Percentiles rank a stretch among this genome's conserved stretches.
These are phyloP conservation scores for Holacanthus passer DNA, from an alignment of 2,113 vertebrate species.

Conservation along the genomic window DNA sequence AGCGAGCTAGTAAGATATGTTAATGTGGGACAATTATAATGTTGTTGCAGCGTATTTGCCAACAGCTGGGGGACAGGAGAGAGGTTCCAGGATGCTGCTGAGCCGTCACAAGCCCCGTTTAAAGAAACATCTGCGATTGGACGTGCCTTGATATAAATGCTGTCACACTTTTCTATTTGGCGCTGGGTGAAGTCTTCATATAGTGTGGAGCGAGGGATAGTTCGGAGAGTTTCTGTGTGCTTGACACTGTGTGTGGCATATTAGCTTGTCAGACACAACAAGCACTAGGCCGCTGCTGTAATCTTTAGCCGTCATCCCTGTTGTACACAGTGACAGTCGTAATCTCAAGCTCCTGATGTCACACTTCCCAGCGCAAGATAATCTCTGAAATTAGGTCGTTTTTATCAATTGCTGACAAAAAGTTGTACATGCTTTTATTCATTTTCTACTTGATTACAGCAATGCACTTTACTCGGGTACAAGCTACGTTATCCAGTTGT, in stretches of 20 bases:
- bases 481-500: too few species aligned
- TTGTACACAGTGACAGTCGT: constrained; percentile 49
- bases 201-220: background rate
- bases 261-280: constrained; percentile 39
- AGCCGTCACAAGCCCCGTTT: background rate
- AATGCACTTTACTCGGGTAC: too few species aligned
- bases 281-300: constrained; percentile 27
- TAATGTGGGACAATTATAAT: constrained; percentile 24
- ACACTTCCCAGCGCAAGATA: too few species aligned
- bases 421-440: too few species aligned
- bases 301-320: constrained; percentile 36
- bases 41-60: constrained; percentile 2
- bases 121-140: background rate
- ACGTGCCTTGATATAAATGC: background rate
- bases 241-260: constrained; percentile 6
- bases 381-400: too few species aligned
- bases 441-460: too few species aligned
- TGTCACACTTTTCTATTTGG: background rate
- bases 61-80: constrained; percentile 26
- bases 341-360: too few species aligned
- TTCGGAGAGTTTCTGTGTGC: background rate
- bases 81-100: background rate
- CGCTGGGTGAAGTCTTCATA: background rate
- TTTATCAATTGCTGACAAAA: too few species aligned
- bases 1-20: constrained; percentile 24